phyloP scores from a whole-genome alignment of 2,113 vertebrate genomes.

The Spheniscus mendiculus region DNA sequence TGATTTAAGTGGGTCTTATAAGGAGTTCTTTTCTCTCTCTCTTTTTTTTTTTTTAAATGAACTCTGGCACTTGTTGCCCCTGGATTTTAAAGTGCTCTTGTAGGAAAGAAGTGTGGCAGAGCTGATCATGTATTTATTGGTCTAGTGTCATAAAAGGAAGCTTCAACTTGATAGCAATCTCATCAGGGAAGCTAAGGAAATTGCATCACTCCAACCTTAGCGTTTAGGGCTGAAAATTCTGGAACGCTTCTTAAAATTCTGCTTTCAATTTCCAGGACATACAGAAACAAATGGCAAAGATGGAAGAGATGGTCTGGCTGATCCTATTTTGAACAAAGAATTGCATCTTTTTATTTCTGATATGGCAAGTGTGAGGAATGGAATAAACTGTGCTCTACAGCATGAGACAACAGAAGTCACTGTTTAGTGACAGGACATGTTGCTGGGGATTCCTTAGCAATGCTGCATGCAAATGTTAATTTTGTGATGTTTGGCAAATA shows the following conservation, averaged over 20 bases:
- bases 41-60: neutral
- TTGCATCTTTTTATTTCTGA: neutral
- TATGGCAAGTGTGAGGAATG: conserved; percentile 18
- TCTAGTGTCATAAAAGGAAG: neutral
- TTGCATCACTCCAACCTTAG: neutral
- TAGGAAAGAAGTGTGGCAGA: neutral
- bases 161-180: neutral
- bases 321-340: conserved; percentile 3
- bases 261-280: conserved; percentile 69
- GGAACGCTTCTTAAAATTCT: neutral
- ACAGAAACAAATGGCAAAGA: neutral
- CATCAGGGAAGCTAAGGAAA: neutral
- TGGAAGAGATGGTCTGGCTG: neutral
- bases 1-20: neutral
- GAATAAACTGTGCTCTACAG: neutral
- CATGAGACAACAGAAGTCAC: neutral
- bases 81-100: neutral
- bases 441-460: neutral
- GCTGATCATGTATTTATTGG: neutral
- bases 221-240: neutral
- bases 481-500: neutral
- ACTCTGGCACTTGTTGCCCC: neutral
- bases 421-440: neutral
- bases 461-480: neutral
- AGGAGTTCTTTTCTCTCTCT: neutral